Percentiles rank a stretch among this genome's conserved stretches.
These are phyloP conservation scores for Physocephala rufipes DNA, from an alignment of 2,888 invertebrate genomes.

Conservation along the genomic window DNA sequence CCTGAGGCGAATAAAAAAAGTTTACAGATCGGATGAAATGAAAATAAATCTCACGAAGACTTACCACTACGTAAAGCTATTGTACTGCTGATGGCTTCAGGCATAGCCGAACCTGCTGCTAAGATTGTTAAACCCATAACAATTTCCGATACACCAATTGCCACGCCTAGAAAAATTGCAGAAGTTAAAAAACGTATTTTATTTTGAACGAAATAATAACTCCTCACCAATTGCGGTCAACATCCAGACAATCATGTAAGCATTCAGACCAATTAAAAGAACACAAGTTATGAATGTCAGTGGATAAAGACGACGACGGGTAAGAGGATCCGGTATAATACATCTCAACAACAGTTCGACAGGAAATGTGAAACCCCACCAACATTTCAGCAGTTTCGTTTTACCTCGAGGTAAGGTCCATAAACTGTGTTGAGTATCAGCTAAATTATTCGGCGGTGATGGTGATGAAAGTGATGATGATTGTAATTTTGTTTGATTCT, in stretches of 20 bases:
- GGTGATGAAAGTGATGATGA: not conserved
- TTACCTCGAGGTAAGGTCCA: slow-evolving; percentile 62
- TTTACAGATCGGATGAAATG: not conserved
- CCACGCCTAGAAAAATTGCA: slow-evolving; percentile 68
- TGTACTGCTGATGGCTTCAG: slow-evolving; percentile 78
- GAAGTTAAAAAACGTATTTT: not conserved
- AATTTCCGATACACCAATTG: slow-evolving; percentile 80
- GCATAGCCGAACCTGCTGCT: slow-evolving; percentile 86
- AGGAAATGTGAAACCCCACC: slow-evolving; percentile 78
- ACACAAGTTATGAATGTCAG: slow-evolving; percentile 84
- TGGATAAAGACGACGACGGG: slow-evolving; percentile 72
- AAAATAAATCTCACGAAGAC: not conserved
- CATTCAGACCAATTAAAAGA: slow-evolving; percentile 81
- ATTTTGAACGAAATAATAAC: not conserved
- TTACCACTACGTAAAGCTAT: slow-evolving; percentile 84
- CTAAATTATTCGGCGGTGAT: slow-evolving; percentile 19
- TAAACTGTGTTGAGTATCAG: slow-evolving; percentile 51
- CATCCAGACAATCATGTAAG: slow-evolving; percentile 90
- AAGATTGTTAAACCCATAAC: slow-evolving; percentile 89
- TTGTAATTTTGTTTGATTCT: not conserved
- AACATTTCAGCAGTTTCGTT: slow-evolving; percentile 50
- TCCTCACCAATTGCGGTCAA: slow-evolving; percentile 79
- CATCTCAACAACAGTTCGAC: slow-evolving; percentile 71
- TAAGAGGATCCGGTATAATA: slow-evolving; percentile 76
- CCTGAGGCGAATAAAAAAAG: slow-evolving; percentile 66